Base-by-base conservation (phyloP, 2,797 vertebrate genomes). In the Anguilla pacifica region DNA sequence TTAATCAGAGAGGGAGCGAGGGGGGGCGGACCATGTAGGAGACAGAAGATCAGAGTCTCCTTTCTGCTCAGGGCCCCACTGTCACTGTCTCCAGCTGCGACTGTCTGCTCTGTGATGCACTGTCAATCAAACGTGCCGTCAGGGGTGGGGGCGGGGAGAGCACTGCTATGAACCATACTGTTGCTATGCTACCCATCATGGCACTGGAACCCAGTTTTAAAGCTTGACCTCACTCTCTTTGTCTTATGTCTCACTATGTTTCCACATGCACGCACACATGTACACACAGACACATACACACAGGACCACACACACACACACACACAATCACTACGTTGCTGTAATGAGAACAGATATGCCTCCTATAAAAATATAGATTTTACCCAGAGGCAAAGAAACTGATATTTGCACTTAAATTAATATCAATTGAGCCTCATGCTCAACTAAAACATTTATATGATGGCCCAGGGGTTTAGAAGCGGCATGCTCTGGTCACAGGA, bases 1-100 rank as follows among this genome's bases (percentile, higher is more conserved):
- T 91, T 89, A 85, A 79, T 87, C 79, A 55, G 35, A 59, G 17
- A 10, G 49, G 61, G 64, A 49, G 39, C 22, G 53, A 35, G 53
- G 6, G 13, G 17, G 31, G 31, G 2, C 7, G 15, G 43, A 59
- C 6, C 28, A 17, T 17, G n/a, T 3, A 61, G n/a, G 51, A 84
- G 43, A 31, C 19, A 22, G 49, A 43, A 49, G 19, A 49, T n/a
- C 11, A 1, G 51, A 53, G 25, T 22, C 49, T 84, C 46, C 82
- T 55, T 25, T 67, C 7, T 1, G 17, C 79, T n/a, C 28, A 0
- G 6, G 31, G n/a, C 67, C 70, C 31, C n/a, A 11, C 64, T 25
- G 22, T n/a, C n/a, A 19, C 57, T 59, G 57, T 2, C 70, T 74
- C 17, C 5, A 7, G 28, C 17, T 74, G 3, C 13, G 2, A 31